A percentile compares a stretch with the other conserved stretches of the same genome.
These are phyloP conservation scores for Scomberomorus guttatus DNA, from an alignment of 2,797 vertebrate species.

Conservation along the genomic window DNA sequence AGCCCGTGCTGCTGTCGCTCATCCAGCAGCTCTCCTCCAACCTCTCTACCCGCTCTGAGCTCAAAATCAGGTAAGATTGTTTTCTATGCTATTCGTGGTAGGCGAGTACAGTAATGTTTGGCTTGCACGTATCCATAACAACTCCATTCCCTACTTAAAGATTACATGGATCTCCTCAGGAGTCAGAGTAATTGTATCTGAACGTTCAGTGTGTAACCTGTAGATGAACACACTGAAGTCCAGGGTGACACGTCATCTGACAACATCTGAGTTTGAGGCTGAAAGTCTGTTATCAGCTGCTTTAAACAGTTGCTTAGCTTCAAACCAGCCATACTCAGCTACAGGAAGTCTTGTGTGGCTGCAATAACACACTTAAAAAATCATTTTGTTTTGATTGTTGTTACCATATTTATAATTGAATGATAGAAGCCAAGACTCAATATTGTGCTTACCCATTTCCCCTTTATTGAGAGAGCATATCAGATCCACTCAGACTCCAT, in stretches of 20 bases:
- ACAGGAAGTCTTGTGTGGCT: not conserved
- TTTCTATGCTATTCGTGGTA: not conserved
- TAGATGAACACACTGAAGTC: not conserved
- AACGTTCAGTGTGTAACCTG: not conserved
- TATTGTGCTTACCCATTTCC: not conserved
- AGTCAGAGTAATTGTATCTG: not conserved
- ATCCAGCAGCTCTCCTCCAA: slow-evolving; percentile 99
- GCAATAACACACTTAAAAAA: too few species aligned
- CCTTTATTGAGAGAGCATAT: not conserved
- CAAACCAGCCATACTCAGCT: not conserved
- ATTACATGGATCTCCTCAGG: not conserved
- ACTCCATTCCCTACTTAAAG: too few species aligned
- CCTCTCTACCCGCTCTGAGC: slow-evolving; percentile 93
- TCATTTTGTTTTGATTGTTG: not conserved
- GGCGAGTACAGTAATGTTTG: too few species aligned
- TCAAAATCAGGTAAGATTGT: slow-evolving; percentile 92
- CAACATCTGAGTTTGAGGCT: too few species aligned
- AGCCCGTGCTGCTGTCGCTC: slow-evolving; percentile 97
- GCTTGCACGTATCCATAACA: too few species aligned
- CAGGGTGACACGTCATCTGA: too few species aligned
- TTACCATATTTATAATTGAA: not conserved
- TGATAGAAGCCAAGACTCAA: not conserved
- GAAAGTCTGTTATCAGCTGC: too few species aligned
- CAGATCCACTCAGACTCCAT: not conserved
- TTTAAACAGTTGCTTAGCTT: too few species aligned